Conservation (phyloP, 2,888 invertebrate genomes). For the Yponomeuta cagnagella region DNA sequence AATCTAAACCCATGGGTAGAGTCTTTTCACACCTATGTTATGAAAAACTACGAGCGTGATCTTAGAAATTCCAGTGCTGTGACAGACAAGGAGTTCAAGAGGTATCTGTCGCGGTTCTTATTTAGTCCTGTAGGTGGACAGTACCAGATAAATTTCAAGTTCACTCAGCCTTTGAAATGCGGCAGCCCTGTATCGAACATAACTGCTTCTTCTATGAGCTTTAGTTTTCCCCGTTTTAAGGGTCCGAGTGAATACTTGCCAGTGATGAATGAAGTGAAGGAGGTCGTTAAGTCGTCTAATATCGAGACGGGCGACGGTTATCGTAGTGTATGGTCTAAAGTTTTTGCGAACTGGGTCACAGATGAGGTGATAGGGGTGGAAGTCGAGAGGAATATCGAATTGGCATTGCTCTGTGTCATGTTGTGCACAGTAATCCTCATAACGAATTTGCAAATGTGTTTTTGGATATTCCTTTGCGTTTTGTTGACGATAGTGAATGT, state of each 20-base stretch:
- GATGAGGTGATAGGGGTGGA: constrained; percentile 86
- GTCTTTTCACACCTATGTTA: constrained; percentile 78
- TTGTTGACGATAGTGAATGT: constrained; percentile 84
- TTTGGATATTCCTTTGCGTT: constrained; percentile 86
- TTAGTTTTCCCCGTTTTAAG: constrained; percentile 75
- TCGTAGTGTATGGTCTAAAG: constrained; percentile 82
- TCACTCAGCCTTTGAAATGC: constrained; percentile 76
- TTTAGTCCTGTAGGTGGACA: constrained; percentile 81
- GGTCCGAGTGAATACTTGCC: constrained; percentile 82
- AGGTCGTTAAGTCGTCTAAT: constrained; percentile 71
- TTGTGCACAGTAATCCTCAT: constrained; percentile 84
- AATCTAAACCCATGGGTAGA: constrained; percentile 79
- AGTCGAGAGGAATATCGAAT: constrained; percentile 83
- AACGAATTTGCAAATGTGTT: constrained; percentile 84
- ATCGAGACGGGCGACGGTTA: constrained; percentile 78
- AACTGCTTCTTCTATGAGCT: constrained; percentile 77
- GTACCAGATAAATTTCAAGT: constrained; percentile 81
- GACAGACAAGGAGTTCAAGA: constrained; percentile 73
- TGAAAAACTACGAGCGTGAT: constrained; percentile 67
- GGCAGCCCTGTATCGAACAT: constrained; percentile 77
- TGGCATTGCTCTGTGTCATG: constrained; percentile 87
- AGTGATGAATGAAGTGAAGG: constrained; percentile 81
- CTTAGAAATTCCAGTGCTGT: constrained; percentile 65
- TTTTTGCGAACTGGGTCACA: constrained; percentile 84
- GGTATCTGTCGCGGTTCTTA: constrained; percentile 81